Base-by-base conservation (phyloP, 2,797 vertebrate genomes). In the Molossus alvarezi region DNA sequence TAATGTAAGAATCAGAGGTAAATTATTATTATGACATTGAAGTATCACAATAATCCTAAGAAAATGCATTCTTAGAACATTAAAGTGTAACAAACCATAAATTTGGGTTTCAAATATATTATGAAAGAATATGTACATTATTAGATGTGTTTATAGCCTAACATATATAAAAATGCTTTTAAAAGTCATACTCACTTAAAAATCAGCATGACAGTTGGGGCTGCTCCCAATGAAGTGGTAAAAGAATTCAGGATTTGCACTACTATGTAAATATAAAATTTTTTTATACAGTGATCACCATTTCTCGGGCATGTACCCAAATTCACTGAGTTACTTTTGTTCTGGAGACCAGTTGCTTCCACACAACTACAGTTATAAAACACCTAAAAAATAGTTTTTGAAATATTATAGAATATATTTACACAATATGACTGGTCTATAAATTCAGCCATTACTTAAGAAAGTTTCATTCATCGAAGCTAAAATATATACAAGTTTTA, bases 361-460 rank as follows among this genome's bases (percentile, higher is more conserved):
- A 99, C 97, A 96, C 99, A 99, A 87, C 98, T 99, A 95, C 99
- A 99, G 97, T 99, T 98, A 91, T 98, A 98, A 98, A 99, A 99
- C 81, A 99, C 98, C 99, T 99, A 97, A 87, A 98, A 97, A 55
- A 92, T 27, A 98, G 82, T 91, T 86, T 87, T 6, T 76, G 25
- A 69, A 93, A 97, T 83, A 45, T 65, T 79, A 83, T 1, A 94
- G 60, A 93, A 79, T 57, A 64, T 45, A 77, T 83, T 83, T 93
- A 0, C 0, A 95, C 85, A 85, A 67, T 55, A 76, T 23, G 37
- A 58, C 5, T 88, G 1, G 4, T 0, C 1, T 60, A 57, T 55
- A 92, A 88, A 92, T 80, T 90, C 4, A 41, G 85, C 6, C 2
- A 58, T 86, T 95, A 37, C 83, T 76, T 96, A 85, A 85, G 65